Evolutionary conservation across 1,140 invertebrate species (phyloP), one percentile per base, ranked within the genome.

Genomic region (Zaprionus kolodkinae): DNA sequence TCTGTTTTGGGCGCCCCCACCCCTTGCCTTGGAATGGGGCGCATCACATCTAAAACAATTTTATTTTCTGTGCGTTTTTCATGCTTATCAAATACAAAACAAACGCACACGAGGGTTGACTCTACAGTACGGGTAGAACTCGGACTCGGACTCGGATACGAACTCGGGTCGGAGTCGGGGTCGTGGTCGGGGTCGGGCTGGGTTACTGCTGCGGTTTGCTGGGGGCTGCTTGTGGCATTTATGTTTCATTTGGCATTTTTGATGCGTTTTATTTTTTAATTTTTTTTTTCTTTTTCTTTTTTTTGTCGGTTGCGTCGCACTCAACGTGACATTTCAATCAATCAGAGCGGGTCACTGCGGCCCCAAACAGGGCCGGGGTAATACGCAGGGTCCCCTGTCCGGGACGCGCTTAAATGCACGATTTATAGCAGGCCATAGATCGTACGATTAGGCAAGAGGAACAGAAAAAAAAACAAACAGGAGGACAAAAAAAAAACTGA

Each of bases 251-350:
- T 88, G 85, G 80, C 72, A 88, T 88, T 88, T 88, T 79, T 84
- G 80, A 88, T 88, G 67, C 80, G 75, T 83, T 88, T 82, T 87
- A 25, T 66, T 75, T 81, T 75, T 66, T 62, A 62, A 75, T 83
- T 72, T 74, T 75, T 81, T 75, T 66, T 59, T 57, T 83, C 70
- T 74, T 75, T 81, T 75, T 66, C 55, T 57, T 72, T 83, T 72
- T 74, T 56, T 60, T 45, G 27, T 38, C 25, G 59, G 33, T 57
- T 63, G 62, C 71, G 63, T 71, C 78, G 70, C 80, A 74, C 84
- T 89, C 81, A 91, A 76, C 77, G 83, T 91, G 88, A 91, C 88
- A 91, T 91, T 91, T 91, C 88, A 91, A 91, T 91, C 88, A 91
- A 91, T 91, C 88, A 91, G 81, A 48, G 12, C 72, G 13, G 57